phyloP scores from a whole-genome alignment of 2,113 vertebrate genomes.

The Carassius auratus region DNA sequence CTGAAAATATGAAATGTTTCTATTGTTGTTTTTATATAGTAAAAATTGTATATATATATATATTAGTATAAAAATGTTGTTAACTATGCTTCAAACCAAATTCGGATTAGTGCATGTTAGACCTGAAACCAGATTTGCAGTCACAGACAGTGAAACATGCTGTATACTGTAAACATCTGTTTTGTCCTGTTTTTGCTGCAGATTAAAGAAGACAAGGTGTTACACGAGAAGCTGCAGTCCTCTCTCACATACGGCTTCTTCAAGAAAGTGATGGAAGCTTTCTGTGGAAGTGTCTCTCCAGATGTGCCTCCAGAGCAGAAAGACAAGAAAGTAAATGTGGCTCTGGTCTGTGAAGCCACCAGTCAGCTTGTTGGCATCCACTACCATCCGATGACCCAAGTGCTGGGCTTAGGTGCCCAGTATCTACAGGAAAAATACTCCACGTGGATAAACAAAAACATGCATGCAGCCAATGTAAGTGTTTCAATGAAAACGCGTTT shows the following conservation, averaged over 20 bases:
- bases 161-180: background rate
- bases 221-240: constrained; percentile 51
- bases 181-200: constrained; percentile 46
- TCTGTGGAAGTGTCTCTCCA: constrained; percentile 62
- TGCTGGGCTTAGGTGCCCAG: constrained; percentile 79
- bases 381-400: constrained; percentile 75
- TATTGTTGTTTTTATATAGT: too few species aligned
- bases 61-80: too few species aligned
- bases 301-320: constrained; percentile 35
- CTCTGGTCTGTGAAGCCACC: constrained; percentile 78
- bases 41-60: too few species aligned
- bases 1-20: too few species aligned
- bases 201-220: constrained; percentile 64
- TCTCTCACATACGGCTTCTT: constrained; percentile 74
- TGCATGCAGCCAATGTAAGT: constrained; percentile 81
- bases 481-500: background rate
- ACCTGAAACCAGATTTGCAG: too few species aligned
- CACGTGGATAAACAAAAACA: constrained; percentile 76
- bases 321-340: constrained; percentile 69
- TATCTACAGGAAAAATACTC: constrained; percentile 81
- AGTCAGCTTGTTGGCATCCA: constrained; percentile 74
- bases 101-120: too few species aligned
- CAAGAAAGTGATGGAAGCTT: constrained; percentile 60
- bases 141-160: too few species aligned
- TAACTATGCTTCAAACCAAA: too few species aligned